Percentiles rank a stretch among this genome's conserved stretches.
phyloP scores from a whole-genome alignment of 2,113 vertebrate species.

The Sturnus vulgaris region DNA sequence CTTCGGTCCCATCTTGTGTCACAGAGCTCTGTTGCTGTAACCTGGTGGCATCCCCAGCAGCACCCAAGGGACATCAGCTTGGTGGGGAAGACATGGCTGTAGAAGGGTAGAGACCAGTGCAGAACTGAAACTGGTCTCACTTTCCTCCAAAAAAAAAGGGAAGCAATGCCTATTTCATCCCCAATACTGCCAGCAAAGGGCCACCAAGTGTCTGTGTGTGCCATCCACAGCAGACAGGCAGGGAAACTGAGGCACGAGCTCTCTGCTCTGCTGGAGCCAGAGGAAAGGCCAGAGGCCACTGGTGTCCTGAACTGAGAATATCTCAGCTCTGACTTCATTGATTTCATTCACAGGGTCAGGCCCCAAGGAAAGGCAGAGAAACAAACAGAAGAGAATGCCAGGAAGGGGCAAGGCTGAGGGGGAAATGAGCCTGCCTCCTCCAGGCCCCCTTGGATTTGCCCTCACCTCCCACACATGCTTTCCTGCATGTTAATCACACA shows the following conservation, averaged over 20 bases:
- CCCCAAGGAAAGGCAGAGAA: not conserved
- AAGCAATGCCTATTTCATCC: not conserved
- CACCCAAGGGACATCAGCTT: not conserved
- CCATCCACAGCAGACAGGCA: not conserved
- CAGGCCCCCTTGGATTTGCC: conserved; percentile 2
- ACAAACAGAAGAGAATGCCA: conserved; percentile 37
- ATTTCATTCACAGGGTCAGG: not conserved
- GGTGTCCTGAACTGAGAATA: not conserved
- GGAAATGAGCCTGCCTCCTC: conserved; percentile 31
- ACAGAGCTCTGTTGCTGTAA: not conserved
- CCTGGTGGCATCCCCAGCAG: not conserved
- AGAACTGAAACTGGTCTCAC: not conserved
- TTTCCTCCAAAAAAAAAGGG: not conserved
- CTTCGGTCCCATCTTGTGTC: not conserved
- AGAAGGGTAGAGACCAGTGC: not conserved
- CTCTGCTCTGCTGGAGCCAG: not conserved
- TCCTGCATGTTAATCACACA: not conserved
- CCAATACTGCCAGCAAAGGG: not conserved
- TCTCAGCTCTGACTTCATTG: not conserved
- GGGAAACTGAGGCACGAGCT: not conserved
- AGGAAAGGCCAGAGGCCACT: not conserved
- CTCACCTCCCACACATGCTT: not conserved
- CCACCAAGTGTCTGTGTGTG: not conserved
- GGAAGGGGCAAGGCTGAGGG: conserved; percentile 45
- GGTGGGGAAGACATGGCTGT: fast-evolving